A percentile compares a stretch with the other conserved stretches of the same genome.
Conservation (phyloP, 2,888 invertebrate species). For the Sarcophaga variegata region DNA sequence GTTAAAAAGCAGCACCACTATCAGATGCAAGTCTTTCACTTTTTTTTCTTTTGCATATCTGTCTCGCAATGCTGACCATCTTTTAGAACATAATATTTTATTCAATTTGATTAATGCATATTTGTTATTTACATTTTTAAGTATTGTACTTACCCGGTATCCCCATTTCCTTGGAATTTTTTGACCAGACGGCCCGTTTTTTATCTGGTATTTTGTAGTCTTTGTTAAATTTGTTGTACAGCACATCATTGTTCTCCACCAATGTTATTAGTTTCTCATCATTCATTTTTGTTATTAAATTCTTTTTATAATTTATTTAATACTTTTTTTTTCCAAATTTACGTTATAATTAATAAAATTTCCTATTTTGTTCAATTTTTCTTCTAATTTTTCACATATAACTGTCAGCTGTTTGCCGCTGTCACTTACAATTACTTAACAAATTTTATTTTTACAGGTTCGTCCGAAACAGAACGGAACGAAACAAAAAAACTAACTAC, state of each 20-base stretch:
- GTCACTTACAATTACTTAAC: background rate
- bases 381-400: background rate
- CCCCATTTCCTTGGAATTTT: slow-evolving; percentile 6
- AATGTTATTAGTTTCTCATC: slow-evolving; percentile 5
- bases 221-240: background rate
- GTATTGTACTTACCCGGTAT: background rate
- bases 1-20: slow-evolving; percentile 1
- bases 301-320: too few relatives aligned
- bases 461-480: slow-evolving; percentile 18
- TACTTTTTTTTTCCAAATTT: too few relatives aligned
- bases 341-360: too few relatives aligned
- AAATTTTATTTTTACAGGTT: slow-evolving; percentile 21
- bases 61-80: slow-evolving; percentile 10
- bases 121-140: background rate
- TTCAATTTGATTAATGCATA: too few relatives aligned
- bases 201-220: background rate
- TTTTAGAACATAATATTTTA: background rate
- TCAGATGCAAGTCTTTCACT: too few relatives aligned
- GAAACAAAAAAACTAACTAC: slow-evolving; percentile 12
- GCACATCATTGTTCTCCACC: background rate
- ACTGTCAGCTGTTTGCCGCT: background rate
- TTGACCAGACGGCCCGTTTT: slow-evolving; percentile 3
- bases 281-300: background rate
- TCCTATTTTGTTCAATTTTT: background rate
- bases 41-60: background rate